phyloP scores from a whole-genome alignment of 2,797 vertebrate genomes.

The Tinamus major region DNA sequence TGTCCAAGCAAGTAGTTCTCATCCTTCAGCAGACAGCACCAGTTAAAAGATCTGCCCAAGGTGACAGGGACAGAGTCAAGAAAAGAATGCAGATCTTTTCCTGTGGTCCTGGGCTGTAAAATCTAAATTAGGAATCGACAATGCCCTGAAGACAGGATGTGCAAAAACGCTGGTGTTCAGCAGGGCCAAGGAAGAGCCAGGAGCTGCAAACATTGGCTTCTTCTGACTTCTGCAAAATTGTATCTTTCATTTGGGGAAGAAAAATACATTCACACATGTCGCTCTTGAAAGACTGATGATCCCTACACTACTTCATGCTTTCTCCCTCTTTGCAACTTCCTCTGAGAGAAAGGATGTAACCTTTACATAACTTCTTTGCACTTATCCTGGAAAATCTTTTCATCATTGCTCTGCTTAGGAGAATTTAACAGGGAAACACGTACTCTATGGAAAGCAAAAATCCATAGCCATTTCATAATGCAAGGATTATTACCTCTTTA shows the following conservation, averaged over 20 bases:
- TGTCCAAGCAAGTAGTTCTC: neutral
- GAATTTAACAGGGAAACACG: neutral
- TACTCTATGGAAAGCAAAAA: neutral
- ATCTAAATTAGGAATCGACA: neutral
- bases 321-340: neutral
- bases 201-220: neutral
- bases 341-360: neutral
- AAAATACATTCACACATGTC: neutral
- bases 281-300: neutral
- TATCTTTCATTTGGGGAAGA: neutral
- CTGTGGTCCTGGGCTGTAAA: neutral
- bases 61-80: neutral
- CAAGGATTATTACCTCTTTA: conserved; percentile 4
- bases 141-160: fast-evolving
- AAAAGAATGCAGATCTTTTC: neutral
- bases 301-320: neutral
- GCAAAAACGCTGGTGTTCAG: neutral
- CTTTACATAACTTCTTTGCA: neutral
- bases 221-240: neutral
- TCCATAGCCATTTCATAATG: neutral
- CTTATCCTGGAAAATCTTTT: neutral
- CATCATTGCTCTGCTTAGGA: neutral
- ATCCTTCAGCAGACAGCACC: neutral
- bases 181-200: neutral
- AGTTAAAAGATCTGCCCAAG: neutral